These are phyloP conservation scores for Aleiodes alternator DNA, from an alignment of 2,888 invertebrate species.

Conservation along the genomic window DNA sequence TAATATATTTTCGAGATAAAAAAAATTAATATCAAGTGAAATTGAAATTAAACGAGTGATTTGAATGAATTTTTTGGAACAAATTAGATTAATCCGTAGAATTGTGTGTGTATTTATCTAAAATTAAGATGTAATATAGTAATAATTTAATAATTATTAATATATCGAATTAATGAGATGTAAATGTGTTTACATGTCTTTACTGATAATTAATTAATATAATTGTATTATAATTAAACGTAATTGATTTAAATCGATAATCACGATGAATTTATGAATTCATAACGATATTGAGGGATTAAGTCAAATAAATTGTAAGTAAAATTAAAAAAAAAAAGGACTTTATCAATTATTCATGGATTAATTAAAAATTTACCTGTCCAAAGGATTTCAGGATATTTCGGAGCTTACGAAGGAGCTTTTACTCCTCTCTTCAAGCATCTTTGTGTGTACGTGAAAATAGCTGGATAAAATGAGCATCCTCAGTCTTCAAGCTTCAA, in stretches of 20 bases:
- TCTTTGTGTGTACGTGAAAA: conserved; percentile 17
- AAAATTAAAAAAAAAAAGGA: neutral
- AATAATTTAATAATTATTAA: conserved; percentile 24
- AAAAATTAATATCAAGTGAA: neutral
- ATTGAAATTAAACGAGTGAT: conserved; percentile 10
- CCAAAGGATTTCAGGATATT: too few relatives aligned
- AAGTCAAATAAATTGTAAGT: conserved; percentile 32
- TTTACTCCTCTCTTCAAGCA: neutral
- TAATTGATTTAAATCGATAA: conserved; percentile 9
- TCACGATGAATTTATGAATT: neutral
- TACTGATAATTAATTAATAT: neutral
- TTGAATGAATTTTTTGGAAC: conserved; percentile 11
- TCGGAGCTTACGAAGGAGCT: too few relatives aligned
- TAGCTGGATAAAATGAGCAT: conserved; percentile 36
- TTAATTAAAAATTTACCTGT: neutral
- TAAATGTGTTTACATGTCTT: too few relatives aligned
- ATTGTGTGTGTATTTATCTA: neutral
- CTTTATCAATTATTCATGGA: neutral
- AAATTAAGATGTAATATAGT: conserved; percentile 27
- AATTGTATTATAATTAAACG: conserved; percentile 11
- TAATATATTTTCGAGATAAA: conserved; percentile 29
- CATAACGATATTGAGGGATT: conserved; percentile 11
- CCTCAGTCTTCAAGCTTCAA: conserved; percentile 17
- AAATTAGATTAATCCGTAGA: conserved; percentile 1
- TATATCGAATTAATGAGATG: neutral